These are phyloP conservation scores for Mustela lutreola DNA, from an alignment of 2,113 vertebrate genomes.

Conservation along the genomic window DNA sequence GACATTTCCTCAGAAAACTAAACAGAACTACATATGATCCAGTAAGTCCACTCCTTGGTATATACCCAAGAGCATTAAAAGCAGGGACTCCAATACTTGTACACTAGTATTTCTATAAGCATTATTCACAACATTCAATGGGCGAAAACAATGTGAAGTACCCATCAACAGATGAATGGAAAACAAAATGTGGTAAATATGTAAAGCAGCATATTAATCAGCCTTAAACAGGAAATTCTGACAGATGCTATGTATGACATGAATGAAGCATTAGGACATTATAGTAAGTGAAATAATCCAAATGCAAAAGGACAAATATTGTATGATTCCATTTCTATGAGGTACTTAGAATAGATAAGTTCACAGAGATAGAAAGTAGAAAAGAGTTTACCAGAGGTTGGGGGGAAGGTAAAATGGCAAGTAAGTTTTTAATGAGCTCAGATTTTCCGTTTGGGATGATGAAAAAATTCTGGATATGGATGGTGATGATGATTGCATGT, in stretches of 20 bases:
- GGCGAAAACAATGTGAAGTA: background rate
- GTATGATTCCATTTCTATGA: background rate
- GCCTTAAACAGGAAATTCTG: conserved; percentile 5
- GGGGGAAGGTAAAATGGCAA: background rate
- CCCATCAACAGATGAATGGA: background rate
- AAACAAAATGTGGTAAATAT: background rate
- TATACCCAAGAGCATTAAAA: background rate
- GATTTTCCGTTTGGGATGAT: background rate
- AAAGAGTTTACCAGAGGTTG: background rate
- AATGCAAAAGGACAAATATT: background rate
- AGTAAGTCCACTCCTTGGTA: background rate
- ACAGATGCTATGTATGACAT: background rate
- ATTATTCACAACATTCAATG: background rate
- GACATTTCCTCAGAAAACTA: background rate
- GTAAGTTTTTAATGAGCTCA: background rate
- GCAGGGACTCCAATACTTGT: background rate
- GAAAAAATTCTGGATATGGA: background rate
- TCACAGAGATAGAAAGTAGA: background rate
- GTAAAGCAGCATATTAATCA: background rate
- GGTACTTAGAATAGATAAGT: background rate
- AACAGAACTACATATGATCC: background rate
- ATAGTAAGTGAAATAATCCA: background rate
- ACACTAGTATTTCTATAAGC: background rate
- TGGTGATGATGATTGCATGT: background rate
- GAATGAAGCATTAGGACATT: background rate